A percentile compares a stretch with the other conserved stretches of the same genome.
These are phyloP conservation scores for Drosophila pectinifera DNA, from an alignment of 1,140 invertebrate genomes.

Conservation along the genomic window DNA sequence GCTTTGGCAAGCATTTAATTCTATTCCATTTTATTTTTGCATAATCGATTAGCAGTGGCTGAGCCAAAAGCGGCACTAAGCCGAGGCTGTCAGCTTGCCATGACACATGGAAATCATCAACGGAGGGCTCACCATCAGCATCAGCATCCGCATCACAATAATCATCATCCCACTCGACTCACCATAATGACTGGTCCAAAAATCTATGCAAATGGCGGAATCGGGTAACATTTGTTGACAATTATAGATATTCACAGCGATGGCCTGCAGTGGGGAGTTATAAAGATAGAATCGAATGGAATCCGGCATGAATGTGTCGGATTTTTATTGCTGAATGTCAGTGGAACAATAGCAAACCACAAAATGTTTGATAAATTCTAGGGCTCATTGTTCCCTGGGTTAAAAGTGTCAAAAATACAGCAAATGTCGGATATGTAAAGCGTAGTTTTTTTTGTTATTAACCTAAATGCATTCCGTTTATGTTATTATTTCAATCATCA, in stretches of 20 bases:
- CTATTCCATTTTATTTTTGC: constrained; percentile 61
- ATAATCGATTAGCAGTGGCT: constrained; percentile 71
- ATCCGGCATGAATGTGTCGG: constrained; percentile 18
- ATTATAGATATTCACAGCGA: constrained; percentile 69
- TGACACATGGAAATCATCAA: constrained; percentile 63
- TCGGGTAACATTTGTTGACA: constrained; percentile 58
- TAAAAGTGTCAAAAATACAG: constrained; percentile 21
- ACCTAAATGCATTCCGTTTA: neutral
- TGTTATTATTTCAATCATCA: neutral
- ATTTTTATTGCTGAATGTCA: constrained; percentile 21
- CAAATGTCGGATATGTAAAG: neutral
- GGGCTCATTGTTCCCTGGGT: constrained; percentile 5
- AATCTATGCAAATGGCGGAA: constrained; percentile 44
- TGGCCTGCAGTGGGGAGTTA: constrained; percentile 51
- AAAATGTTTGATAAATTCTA: constrained; percentile 17
- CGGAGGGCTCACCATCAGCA: constrained; percentile 18
- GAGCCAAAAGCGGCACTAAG: constrained; percentile 31
- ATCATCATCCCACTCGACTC: constrained; percentile 35
- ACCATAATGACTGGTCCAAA: constrained; percentile 41
- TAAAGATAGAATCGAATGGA: constrained; percentile 43
- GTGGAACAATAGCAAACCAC: constrained; percentile 18
- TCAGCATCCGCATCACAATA: constrained; percentile 17
- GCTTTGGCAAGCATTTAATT: constrained; percentile 57
- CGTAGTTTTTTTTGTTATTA: too few species aligned
- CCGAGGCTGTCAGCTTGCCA: constrained; percentile 36